Conservation (phyloP, 2,113 vertebrate species). For the Tamias sibiricus region DNA sequence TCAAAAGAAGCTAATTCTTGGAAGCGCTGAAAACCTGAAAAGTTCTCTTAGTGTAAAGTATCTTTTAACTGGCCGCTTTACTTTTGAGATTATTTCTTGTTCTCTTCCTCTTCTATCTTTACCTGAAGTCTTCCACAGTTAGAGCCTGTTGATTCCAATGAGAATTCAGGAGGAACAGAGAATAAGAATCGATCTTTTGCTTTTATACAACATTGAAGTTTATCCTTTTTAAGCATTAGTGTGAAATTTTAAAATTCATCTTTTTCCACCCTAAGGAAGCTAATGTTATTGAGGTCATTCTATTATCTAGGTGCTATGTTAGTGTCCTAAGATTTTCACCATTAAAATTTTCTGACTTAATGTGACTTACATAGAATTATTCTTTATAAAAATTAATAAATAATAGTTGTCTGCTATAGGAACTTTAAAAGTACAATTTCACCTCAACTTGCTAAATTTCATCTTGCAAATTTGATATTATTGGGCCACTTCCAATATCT, state of each 20-base stretch:
- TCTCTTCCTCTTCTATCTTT: neutral
- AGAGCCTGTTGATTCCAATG: neutral
- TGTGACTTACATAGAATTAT: constrained; percentile 27
- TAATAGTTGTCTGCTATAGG: neutral
- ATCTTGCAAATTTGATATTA: constrained; percentile 25
- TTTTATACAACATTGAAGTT: neutral
- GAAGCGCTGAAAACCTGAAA: neutral
- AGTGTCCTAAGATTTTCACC: neutral
- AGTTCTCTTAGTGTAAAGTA: neutral
- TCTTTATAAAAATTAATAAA: constrained; percentile 13
- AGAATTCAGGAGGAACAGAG: neutral
- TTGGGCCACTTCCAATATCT: neutral
- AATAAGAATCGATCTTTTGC: neutral
- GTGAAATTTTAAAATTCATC: constrained; percentile 31
- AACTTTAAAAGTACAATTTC: constrained; percentile 36
- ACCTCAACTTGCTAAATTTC: constrained; percentile 33
- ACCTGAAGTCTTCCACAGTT: neutral
- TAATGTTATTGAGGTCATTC: neutral
- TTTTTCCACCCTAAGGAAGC: neutral
- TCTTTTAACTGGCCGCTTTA: neutral
- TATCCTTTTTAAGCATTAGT: neutral
- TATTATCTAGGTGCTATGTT: neutral
- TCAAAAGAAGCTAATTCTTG: neutral
- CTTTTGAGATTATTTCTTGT: neutral
- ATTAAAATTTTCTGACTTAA: neutral